These are phyloP conservation scores for Pandemis heparana DNA, from an alignment of 2,888 invertebrate genomes.

Conservation along the genomic window DNA sequence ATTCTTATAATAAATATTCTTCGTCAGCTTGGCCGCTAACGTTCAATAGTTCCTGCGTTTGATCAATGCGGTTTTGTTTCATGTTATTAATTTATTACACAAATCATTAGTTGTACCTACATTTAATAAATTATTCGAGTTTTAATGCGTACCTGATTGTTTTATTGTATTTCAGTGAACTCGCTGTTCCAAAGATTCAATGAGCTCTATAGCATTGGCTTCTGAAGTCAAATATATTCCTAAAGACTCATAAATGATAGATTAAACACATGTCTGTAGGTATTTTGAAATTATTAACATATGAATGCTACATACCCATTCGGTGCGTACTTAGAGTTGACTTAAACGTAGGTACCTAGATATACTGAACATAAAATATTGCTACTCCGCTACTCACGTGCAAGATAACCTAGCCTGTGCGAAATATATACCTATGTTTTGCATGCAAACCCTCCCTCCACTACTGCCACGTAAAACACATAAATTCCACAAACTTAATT, in stretches of 20 bases:
- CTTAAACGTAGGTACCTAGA: no score
- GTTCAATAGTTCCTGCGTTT: conserved; percentile 21
- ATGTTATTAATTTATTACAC: conserved; percentile 54
- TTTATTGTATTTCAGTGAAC: not conserved
- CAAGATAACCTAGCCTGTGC: no score
- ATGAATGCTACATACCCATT: no score
- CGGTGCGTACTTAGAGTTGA: no score
- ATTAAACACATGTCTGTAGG: no score
- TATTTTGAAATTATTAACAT: no score
- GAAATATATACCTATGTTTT: no score
- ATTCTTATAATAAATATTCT: not conserved
- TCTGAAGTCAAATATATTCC: not conserved
- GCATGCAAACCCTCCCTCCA: no score
- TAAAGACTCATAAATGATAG: not conserved
- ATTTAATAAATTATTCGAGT: conserved; percentile 59
- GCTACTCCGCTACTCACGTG: no score
- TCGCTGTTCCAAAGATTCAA: not conserved
- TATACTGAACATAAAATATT: no score
- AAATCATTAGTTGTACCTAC: conserved; percentile 45
- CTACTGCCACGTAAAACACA: no score
- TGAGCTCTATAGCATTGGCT: not conserved
- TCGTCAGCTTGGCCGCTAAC: not conserved
- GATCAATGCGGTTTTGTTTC: conserved; percentile 10
- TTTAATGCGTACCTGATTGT: conserved; percentile 39
- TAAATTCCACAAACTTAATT: no score